These are phyloP conservation scores for Crax fasciolata DNA, from an alignment of 2,797 vertebrate species.

Conservation along the genomic window DNA sequence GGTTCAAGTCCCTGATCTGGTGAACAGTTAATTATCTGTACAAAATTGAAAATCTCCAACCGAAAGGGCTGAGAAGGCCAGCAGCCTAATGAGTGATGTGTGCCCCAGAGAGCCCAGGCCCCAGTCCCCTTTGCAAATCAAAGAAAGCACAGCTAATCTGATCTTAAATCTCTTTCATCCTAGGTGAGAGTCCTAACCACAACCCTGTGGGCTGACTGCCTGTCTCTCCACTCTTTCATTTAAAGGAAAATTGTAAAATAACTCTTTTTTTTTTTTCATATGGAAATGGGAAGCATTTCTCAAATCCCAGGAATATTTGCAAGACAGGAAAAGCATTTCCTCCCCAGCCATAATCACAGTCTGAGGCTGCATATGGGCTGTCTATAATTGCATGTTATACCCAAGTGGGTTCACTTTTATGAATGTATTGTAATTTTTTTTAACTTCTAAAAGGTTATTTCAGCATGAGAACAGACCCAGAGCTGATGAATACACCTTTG, in stretches of 20 bases:
- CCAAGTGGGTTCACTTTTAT: constrained; percentile 3
- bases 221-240: constrained; percentile 9
- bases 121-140: constrained; percentile 34
- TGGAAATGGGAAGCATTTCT: constrained; percentile 53
- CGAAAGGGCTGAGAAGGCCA: not conserved
- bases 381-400: not conserved
- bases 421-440: not conserved
- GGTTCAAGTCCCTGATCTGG: not conserved
- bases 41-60: not conserved
- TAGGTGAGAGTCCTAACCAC: constrained; percentile 12
- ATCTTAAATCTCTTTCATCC: constrained; percentile 41
- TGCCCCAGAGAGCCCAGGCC: not conserved
- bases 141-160: constrained; percentile 37
- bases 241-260: constrained; percentile 41
- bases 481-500: constrained; percentile 35
- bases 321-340: not conserved
- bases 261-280: constrained; percentile 45
- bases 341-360: not conserved
- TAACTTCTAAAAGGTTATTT: constrained; percentile 28
- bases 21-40: constrained; percentile 23
- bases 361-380: not conserved
- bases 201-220: constrained; percentile 42
- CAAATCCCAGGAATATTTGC: constrained; percentile 58
- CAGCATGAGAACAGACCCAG: constrained; percentile 18
- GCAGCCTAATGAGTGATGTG: not conserved